These are phyloP conservation scores for Eriocheir sinensis DNA, from an alignment of 1,140 invertebrate species.

Conservation along the genomic window DNA sequence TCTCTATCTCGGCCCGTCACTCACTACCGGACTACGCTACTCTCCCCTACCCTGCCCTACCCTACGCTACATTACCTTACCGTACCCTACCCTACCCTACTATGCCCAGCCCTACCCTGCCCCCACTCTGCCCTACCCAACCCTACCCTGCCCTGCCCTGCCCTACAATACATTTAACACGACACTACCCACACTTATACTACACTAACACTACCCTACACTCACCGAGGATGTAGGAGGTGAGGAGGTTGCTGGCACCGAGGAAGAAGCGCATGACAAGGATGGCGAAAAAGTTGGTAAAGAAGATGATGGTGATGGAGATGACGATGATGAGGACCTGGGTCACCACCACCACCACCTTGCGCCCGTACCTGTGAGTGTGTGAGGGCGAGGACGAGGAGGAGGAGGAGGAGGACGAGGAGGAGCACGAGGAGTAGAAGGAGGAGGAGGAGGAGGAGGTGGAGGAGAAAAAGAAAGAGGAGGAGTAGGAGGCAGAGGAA, in stretches of 20 bases:
- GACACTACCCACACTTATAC: no score
- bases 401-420: background rate
- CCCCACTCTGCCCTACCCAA: no score
- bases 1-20: no score
- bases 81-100: no score
- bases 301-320: background rate
- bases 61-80: no score
- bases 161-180: no score
- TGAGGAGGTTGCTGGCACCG: background rate
- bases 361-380: conserved; percentile 60
- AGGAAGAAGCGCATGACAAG: conserved; percentile 45
- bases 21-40: no score
- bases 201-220: background rate
- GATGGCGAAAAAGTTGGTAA: conserved; percentile 27
- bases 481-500: background rate
- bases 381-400: background rate
- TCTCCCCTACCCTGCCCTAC: no score
- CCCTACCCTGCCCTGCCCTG: no score
- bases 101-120: no score
- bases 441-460: background rate
- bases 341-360: conserved; percentile 32
- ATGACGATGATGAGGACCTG: background rate
- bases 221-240: conserved; percentile 54
- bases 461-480: background rate
- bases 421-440: no score